Conservation (phyloP, 2,113 vertebrate genomes). For the Mionectes macconnelli region DNA sequence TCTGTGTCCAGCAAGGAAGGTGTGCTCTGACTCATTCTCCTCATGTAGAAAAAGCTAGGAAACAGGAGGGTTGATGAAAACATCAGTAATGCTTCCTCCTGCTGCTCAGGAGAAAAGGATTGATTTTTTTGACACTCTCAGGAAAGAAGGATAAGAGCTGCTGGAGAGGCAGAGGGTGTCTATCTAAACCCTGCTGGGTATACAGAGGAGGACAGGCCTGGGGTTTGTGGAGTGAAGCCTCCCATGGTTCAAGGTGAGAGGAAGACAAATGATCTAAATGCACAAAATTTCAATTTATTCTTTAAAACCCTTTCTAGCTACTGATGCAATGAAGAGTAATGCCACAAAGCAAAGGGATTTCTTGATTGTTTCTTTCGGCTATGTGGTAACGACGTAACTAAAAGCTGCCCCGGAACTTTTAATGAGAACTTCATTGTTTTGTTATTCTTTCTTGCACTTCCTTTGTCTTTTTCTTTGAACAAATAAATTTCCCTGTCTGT, state of each 20-base stretch:
- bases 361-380: not conserved
- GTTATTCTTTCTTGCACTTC: not conserved
- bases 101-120: not conserved
- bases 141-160: not conserved
- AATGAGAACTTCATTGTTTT: not conserved
- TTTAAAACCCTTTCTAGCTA: not conserved
- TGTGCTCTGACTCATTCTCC: not conserved
- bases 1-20: not conserved
- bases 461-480: constrained; percentile 8
- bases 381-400: not conserved
- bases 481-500: constrained; percentile 16
- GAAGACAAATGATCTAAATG: not conserved
- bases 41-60: not conserved
- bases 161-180: not conserved
- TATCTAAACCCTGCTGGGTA: not conserved
- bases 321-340: not conserved
- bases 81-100: not conserved
- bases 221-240: not conserved
- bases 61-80: not conserved
- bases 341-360: not conserved
- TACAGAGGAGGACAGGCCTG: not conserved
- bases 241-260: not conserved
- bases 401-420: not conserved
- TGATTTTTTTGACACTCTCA: not conserved
- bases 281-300: not conserved